Evolutionary conservation across 2,797 vertebrate genomes (phyloP).

Genomic region (Clamator glandarius): DNA sequence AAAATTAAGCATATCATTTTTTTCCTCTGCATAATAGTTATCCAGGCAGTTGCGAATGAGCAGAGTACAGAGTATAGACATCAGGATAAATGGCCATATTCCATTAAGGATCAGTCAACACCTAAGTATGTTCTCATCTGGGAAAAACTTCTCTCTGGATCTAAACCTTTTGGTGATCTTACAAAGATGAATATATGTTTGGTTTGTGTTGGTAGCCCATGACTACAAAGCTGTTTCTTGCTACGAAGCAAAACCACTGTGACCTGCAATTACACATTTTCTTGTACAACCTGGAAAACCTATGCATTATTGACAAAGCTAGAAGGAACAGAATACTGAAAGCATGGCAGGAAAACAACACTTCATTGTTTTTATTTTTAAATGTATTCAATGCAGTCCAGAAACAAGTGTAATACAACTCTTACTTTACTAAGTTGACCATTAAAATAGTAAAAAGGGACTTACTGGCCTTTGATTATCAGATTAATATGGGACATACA

Average conservation of each 20-base stretch:
- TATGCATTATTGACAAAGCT: neutral
- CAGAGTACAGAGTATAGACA: rapidly evolving
- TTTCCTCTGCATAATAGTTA: neutral
- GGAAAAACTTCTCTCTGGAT: neutral
- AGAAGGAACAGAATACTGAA: neutral
- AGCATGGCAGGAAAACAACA: neutral
- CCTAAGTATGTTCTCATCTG: neutral
- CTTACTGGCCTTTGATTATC: neutral
- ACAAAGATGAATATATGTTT: neutral
- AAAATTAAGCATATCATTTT: neutral
- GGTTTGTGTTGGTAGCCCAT: neutral
- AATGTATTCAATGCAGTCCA: neutral
- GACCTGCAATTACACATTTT: neutral
- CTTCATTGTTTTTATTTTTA: neutral
- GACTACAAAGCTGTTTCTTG: neutral
- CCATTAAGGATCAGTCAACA: neutral
- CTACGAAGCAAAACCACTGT: neutral
- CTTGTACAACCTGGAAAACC: neutral
- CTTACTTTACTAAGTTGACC: constrained; percentile 26
- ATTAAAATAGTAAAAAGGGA: neutral
- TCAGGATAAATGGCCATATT: neutral
- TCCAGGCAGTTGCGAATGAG: neutral
- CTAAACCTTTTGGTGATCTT: neutral
- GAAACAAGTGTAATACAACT: neutral
- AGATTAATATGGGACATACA: neutral